Evolutionary conservation across 1,140 invertebrate species (phyloP).

Genomic region (Anthonomus grandis): DNA sequence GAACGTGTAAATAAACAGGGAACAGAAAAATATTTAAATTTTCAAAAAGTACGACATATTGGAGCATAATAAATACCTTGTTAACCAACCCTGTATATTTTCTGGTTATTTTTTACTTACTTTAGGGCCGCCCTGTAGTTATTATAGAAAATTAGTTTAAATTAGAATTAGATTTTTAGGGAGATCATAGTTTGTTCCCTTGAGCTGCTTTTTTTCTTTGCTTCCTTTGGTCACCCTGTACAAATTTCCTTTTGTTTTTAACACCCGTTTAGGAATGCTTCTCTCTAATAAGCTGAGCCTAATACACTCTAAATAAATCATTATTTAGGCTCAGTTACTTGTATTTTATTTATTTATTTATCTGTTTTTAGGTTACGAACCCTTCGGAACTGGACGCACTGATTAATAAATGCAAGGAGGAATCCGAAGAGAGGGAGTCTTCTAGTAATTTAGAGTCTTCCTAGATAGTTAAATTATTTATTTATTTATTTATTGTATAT

Average conservation of each 20-base stretch:
- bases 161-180: too few species aligned
- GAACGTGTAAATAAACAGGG: too few species aligned
- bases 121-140: too few species aligned
- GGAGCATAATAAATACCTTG: too few species aligned
- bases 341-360: conserved; percentile 24
- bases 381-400: conserved; percentile 43
- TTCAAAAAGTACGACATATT: too few species aligned
- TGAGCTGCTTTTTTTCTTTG: not conserved
- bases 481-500: not conserved
- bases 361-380: conserved; percentile 41
- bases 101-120: too few species aligned
- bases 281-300: not conserved
- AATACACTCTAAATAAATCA: not conserved
- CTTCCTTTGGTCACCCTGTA: not conserved
- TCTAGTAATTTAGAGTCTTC: not conserved
- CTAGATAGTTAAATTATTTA: conserved; percentile 3
- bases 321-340: not conserved
- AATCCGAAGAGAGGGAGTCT: not conserved
- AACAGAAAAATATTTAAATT: too few species aligned
- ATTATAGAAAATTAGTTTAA: too few species aligned
- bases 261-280: too few species aligned
- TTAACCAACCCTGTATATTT: too few species aligned
- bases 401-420: conserved; percentile 30
- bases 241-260: not conserved
- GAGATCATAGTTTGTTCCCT: not conserved